Evolutionary conservation across 2,888 invertebrate species (phyloP).

Genomic region (Acronicta leporina): DNA sequence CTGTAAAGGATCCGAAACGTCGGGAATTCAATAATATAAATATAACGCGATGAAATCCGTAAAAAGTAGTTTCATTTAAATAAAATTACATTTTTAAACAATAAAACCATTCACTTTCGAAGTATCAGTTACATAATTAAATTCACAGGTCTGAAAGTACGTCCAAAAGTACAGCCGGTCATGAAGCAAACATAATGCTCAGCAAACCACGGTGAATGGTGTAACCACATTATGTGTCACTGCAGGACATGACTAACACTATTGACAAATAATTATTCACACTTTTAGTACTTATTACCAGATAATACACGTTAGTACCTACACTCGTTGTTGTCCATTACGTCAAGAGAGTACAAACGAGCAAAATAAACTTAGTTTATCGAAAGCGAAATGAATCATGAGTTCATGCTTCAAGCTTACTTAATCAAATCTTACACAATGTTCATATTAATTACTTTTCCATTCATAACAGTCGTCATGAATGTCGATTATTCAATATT

Average conservation of each 20-base stretch:
- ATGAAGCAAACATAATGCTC: conserved; percentile 7
- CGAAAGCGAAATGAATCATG: conserved; percentile 40
- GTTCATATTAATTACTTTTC: conserved; percentile 33
- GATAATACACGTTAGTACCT: conserved; percentile 1
- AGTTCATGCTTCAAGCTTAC: conserved; percentile 24
- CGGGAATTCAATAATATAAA: too few species aligned
- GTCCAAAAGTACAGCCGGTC: conserved; percentile 1
- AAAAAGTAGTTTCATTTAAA: too few species aligned
- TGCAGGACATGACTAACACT: conserved; percentile 28
- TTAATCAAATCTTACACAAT: conserved; percentile 32
- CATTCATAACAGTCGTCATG: conserved; percentile 35
- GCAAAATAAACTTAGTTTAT: conserved; percentile 11
- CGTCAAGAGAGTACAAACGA: conserved; percentile 17
- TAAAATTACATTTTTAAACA: too few species aligned
- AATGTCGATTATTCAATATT: conserved; percentile 15
- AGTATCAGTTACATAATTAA: not conserved
- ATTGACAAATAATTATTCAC: conserved; percentile 26
- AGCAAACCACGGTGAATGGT: conserved; percentile 3
- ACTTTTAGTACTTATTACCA: conserved; percentile 12
- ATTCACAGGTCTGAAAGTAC: conserved; percentile 5
- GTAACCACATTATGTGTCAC: conserved; percentile 27
- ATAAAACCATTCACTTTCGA: too few species aligned
- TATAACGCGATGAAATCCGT: too few species aligned
- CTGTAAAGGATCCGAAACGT: too few species aligned
- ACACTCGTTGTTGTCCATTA: conserved; percentile 9